Conservation (phyloP, 2,797 vertebrate genomes). For the Sphaeramia orbicularis region DNA sequence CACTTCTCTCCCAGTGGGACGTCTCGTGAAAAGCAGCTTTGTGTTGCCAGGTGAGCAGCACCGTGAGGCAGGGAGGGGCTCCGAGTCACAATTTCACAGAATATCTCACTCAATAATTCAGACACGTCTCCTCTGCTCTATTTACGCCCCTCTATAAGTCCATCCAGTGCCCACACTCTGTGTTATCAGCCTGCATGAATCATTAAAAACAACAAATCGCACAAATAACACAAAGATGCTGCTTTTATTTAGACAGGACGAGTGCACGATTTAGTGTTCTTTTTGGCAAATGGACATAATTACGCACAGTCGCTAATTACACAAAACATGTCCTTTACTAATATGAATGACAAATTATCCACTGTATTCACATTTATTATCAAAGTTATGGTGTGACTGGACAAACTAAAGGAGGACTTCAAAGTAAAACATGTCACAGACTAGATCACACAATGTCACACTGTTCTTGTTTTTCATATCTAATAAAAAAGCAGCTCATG, state of each 20-base stretch:
- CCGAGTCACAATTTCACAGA: slow-evolving; percentile 48
- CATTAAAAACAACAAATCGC: slow-evolving; percentile 65
- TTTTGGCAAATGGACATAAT: no score
- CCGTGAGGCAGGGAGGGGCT: slow-evolving; percentile 26
- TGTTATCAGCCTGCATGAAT: slow-evolving; percentile 58
- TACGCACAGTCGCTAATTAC: no score
- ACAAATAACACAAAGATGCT: slow-evolving; percentile 42
- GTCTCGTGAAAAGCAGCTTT: slow-evolving; percentile 27
- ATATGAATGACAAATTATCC: no score
- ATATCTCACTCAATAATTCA: slow-evolving; percentile 76
- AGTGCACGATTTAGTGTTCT: no score
- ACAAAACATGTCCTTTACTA: no score
- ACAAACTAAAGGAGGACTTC: background rate
- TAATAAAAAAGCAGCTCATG: background rate
- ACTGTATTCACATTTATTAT: slow-evolving; percentile 5
- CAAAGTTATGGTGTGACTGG: background rate
- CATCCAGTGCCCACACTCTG: slow-evolving; percentile 30
- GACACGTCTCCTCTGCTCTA: slow-evolving; percentile 59
- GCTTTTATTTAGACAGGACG: slow-evolving; percentile 28
- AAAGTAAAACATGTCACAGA: background rate
- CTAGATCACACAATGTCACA: background rate
- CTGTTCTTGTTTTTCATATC: slow-evolving; percentile 26
- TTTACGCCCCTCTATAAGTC: slow-evolving; percentile 47
- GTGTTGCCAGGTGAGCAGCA: slow-evolving; percentile 63
- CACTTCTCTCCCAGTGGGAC: slow-evolving; percentile 32